Evolutionary conservation across 1,140 invertebrate genomes (phyloP).

Genomic region (Hirudo medicinalis): DNA sequence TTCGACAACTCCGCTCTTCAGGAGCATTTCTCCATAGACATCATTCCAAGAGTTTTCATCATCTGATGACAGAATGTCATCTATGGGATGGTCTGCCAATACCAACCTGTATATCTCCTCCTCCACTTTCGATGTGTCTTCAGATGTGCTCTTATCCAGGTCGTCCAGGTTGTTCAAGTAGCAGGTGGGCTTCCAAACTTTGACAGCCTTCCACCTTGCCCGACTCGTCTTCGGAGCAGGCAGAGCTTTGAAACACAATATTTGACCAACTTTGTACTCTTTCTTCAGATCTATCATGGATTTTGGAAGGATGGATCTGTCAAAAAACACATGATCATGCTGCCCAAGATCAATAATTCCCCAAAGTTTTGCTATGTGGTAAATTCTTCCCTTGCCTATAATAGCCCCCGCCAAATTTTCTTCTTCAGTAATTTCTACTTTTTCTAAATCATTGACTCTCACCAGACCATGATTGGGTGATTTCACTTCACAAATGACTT

Average conservation of each 20-base stretch:
- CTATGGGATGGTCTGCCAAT: not conserved
- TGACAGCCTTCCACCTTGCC: slow-evolving; percentile 39
- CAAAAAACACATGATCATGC: slow-evolving; percentile 44
- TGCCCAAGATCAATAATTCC: slow-evolving; percentile 42
- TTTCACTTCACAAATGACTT: not conserved
- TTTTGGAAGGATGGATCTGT: slow-evolving; percentile 39
- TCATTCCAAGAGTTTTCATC: not conserved
- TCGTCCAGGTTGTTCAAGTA: slow-evolving; percentile 26
- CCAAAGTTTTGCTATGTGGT: slow-evolving; percentile 42
- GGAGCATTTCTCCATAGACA: not conserved
- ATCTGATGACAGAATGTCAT: not conserved
- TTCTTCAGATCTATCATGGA: slow-evolving; percentile 39
- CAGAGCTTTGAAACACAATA: slow-evolving; percentile 39
- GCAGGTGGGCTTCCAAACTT: slow-evolving; percentile 33
- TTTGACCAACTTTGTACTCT: slow-evolving; percentile 37
- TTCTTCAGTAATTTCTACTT: slow-evolving; percentile 5
- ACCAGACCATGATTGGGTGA: not conserved
- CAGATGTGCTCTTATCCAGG: not conserved
- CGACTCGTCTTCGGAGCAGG: slow-evolving; percentile 41
- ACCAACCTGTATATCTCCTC: not conserved
- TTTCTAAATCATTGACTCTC: slow-evolving; percentile 11
- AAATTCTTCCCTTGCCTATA: slow-evolving; percentile 35
- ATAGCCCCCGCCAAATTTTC: slow-evolving; percentile 1
- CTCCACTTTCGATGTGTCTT: slow-evolving; percentile 7
- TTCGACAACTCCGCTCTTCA: not conserved